phyloP scores from a whole-genome alignment of 2,113 vertebrate species.

The Phaethornis superciliosus region DNA sequence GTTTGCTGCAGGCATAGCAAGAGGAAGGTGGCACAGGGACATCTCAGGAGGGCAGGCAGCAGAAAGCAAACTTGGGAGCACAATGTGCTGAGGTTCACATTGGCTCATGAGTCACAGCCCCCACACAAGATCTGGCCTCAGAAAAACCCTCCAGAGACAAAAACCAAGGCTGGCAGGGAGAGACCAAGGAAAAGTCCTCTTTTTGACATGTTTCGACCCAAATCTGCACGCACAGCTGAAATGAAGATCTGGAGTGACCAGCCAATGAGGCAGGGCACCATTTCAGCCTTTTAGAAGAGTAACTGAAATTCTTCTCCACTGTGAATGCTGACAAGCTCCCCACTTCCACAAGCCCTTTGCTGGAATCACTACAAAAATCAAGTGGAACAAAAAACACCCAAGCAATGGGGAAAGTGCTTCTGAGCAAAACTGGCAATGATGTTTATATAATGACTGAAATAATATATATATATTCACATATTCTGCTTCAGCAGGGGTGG shows the following conservation, averaged over 20 bases:
- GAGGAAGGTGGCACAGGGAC: fast-evolving
- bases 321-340: neutral
- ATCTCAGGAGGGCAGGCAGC: neutral
- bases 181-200: neutral
- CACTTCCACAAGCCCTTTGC: neutral
- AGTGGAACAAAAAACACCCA: neutral
- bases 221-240: neutral
- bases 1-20: neutral
- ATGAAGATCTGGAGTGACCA: fast-evolving
- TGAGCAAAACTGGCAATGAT: neutral
- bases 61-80: neutral
- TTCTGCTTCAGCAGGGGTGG: neutral
- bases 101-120: neutral
- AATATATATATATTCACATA: neutral
- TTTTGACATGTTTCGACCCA: neutral
- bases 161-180: neutral
- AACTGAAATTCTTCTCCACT: neutral
- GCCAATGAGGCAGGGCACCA: neutral
- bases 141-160: neutral
- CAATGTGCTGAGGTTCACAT: fast-evolving
- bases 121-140: neutral
- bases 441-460: neutral
- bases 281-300: neutral
- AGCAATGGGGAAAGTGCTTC: neutral
- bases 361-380: neutral